Evolutionary conservation across 2,888 invertebrate genomes (phyloP), one percentile per base, ranked within the genome.

Genomic region (Myathropa florea): DNA sequence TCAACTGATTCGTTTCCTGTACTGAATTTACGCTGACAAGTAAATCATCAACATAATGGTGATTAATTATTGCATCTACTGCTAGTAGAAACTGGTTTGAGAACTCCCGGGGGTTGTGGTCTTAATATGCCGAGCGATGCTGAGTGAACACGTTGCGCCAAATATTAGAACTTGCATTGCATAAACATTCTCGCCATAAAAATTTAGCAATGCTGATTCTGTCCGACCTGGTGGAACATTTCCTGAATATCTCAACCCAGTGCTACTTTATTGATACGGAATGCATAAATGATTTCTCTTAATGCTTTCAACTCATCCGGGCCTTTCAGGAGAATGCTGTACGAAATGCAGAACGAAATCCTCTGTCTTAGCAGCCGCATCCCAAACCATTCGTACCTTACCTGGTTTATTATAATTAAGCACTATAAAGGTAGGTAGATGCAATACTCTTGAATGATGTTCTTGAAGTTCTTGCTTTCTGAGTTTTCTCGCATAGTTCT

Each of bases 371-470:
- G n/a, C n/a, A n/a, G n/a, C n/a, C n/a, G n/a, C n/a, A n/a, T n/a
- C n/a, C n/a, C n/a, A n/a, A n/a, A n/a, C n/a, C n/a, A n/a, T n/a
- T n/a, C n/a, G n/a, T n/a, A n/a, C n/a, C n/a, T n/a, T n/a, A n/a
- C n/a, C n/a, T n/a, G n/a, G n/a, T n/a, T 90, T 90, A 23, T 90
- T 90, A 3, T 88, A 87, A 67, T 90, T 88, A 10, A 10, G 59
- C 3, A 84, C 86, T 12, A 67, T 46, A 65, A 84, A 87, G 14
- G 77, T 82, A 88, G 90, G 90, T 10, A 90, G 28, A 53, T 89
- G 90, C 90, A 90, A 90, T 18, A 63, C 86, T 53, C 84, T 65
- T 14, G 82, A 64, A n/a, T 64, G 73, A 10, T 61, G 9, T 3
- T 4, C 46, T 4, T 55, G 36, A 10, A 57, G 21, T 67, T 88